A percentile compares a stretch with the other conserved stretches of the same genome.
Conservation (phyloP, 2,797 vertebrate genomes). For the Sebastes oblongus region DNA sequence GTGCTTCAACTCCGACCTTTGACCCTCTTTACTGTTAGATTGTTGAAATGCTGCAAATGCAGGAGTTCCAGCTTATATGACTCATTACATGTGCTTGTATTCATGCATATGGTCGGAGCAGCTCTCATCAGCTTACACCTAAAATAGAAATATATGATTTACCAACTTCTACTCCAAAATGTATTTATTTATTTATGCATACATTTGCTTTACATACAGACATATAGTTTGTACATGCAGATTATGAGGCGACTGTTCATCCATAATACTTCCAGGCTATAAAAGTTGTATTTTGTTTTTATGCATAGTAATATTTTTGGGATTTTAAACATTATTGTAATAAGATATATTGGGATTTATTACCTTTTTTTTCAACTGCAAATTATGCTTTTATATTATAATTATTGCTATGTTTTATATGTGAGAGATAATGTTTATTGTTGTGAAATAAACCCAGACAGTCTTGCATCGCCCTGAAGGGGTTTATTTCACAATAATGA, state of each 20-base stretch:
- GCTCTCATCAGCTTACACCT: neutral
- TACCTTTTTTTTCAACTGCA: too few relatives aligned
- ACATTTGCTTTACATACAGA: neutral
- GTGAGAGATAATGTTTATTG: fast-evolving
- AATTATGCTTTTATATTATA: too few relatives aligned
- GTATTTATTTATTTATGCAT: slow-evolving; percentile 21
- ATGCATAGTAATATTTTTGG: neutral
- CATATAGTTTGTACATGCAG: neutral
- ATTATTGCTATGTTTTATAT: too few relatives aligned
- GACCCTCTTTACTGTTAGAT: neutral
- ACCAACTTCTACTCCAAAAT: neutral
- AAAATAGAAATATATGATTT: slow-evolving; percentile 13
- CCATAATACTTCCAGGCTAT: neutral
- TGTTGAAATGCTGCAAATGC: slow-evolving; percentile 14
- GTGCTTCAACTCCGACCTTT: slow-evolving; percentile 9
- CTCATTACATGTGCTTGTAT: neutral
- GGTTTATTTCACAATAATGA: too few relatives aligned
- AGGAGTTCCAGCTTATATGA: neutral
- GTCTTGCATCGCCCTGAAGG: too few relatives aligned
- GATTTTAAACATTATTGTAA: too few relatives aligned
- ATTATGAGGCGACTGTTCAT: too few relatives aligned
- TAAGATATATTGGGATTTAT: too few relatives aligned
- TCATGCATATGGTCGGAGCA: neutral
- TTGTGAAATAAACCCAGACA: too few relatives aligned
- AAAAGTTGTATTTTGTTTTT: neutral